These are phyloP conservation scores for Sceliomorpha sp. DNA, from an alignment of 2,888 invertebrate species.

Conservation along the genomic window DNA sequence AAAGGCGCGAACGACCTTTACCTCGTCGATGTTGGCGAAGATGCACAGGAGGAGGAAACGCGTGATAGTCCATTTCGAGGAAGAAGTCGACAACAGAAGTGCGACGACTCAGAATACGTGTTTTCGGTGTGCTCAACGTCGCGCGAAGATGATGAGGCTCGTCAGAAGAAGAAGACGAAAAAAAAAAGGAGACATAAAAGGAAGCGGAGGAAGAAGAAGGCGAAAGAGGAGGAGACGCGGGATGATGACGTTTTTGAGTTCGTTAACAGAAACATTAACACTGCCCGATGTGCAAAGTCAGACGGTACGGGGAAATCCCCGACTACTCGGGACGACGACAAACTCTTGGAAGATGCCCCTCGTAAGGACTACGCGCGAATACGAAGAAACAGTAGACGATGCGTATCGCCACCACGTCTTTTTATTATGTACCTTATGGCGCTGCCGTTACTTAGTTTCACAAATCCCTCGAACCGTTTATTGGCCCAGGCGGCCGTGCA, in stretches of 20 bases:
- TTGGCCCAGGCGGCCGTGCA: conserved; percentile 62
- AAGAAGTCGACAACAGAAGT: neutral
- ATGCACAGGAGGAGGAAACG: conserved; percentile 28
- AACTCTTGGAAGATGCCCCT: conserved; percentile 10
- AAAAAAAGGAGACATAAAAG: conserved; percentile 42
- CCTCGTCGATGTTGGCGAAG: conserved; percentile 27
- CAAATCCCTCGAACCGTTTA: conserved; percentile 63
- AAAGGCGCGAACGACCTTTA: conserved; percentile 11
- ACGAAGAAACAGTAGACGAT: conserved; percentile 30
- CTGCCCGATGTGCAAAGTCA: conserved; percentile 61
- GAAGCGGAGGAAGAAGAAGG: conserved; percentile 38
- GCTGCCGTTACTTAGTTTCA: conserved; percentile 69
- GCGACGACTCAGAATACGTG: conserved; percentile 2
- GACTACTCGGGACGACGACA: conserved; percentile 3
- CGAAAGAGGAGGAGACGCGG: conserved; percentile 18
- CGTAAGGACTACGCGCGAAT: conserved; percentile 32
- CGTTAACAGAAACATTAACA: conserved; percentile 44
- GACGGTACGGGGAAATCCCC: conserved; percentile 3
- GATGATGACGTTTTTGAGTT: neutral
- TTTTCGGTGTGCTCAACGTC: conserved; percentile 24
- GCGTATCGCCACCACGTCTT: conserved; percentile 40
- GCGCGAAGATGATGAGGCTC: conserved; percentile 14
- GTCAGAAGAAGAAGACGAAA: conserved; percentile 28
- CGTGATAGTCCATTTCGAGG: neutral
- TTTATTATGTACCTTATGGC: conserved; percentile 72